Evolutionary conservation across 2,888 invertebrate species (phyloP), one percentile per base, ranked within the genome.

Genomic region (Tipula unca): DNA sequence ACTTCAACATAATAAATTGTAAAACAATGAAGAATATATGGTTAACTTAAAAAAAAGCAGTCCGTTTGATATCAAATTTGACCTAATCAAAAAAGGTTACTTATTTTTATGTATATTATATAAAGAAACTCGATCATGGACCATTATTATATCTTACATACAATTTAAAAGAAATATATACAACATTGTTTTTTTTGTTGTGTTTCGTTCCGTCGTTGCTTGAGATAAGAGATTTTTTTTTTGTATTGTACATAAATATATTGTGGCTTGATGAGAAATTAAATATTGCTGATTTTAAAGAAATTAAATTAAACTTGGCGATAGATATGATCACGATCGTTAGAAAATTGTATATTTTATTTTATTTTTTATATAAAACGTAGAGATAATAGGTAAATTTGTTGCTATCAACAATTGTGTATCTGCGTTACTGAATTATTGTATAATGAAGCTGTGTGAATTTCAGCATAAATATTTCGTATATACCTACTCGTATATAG

Each of bases 71-170:
- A 69, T 69, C 69, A 69, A 69, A 69, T 20, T 69, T 69, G 69
- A 69, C 69, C 69, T 69, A 69, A 69, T 69, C 69, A 69, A 69
- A 69, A 69, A 69, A 69, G 69, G 69, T 69, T 69, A 69, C 69
- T 25, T 13, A 69, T 69, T 69, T 69, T 69, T 69, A 69, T 69
- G 69, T 69, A 17, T 48, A 69, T 69, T 69, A 69, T 69, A 14
- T 69, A 25, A 69, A 69, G 69, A 69, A 69, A 69, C 69, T 69
- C 69, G 69, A 69, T 69, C 69, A 69, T 69, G 69, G 69, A 69
- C 69, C 69, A 69, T 69, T 69, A 69, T 69, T 69, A 69, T 69
- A 69, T 69, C 25, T 69, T 69, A 69, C 5, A 48, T 48, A 69
- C 69, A 69, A 69, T 69, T 69, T 69, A 69, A 69, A 69, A 69